Evolutionary conservation across 2,113 vertebrate genomes (phyloP).

Genomic region (Nothoprocta perdicaria): DNA sequence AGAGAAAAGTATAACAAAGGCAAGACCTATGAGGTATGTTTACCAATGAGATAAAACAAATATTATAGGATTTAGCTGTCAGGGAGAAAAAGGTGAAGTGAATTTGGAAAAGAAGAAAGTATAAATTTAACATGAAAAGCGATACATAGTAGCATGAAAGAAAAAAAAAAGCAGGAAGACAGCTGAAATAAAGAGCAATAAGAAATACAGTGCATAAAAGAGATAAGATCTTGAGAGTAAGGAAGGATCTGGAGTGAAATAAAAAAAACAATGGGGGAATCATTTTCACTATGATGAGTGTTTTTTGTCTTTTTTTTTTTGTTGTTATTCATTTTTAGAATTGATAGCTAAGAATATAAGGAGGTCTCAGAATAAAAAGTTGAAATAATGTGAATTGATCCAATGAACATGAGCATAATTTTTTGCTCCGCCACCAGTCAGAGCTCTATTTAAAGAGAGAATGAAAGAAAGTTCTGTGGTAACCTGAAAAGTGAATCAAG

Average conservation of each 20-base stretch:
- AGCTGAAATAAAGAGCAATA: fast-evolving
- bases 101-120: background rate
- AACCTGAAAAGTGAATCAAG: background rate
- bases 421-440: fast-evolving
- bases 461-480: background rate
- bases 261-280: background rate
- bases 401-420: background rate
- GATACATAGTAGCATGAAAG: background rate
- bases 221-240: background rate
- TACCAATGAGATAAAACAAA: background rate
- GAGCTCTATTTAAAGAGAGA: background rate
- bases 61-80: background rate
- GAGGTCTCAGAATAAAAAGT: fast-evolving
- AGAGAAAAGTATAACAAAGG: background rate
- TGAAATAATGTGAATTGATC: background rate
- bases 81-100: background rate
- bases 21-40: background rate
- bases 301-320: background rate
- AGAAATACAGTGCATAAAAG: background rate
- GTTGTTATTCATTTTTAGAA: background rate
- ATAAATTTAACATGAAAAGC: background rate
- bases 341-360: background rate
- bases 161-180: background rate
- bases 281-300: background rate
- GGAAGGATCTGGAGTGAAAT: background rate